A percentile compares a stretch with the other conserved stretches of the same genome.
Evolutionary conservation across 2,113 vertebrate species (phyloP).

Genomic region (Tachycineta bicolor): DNA sequence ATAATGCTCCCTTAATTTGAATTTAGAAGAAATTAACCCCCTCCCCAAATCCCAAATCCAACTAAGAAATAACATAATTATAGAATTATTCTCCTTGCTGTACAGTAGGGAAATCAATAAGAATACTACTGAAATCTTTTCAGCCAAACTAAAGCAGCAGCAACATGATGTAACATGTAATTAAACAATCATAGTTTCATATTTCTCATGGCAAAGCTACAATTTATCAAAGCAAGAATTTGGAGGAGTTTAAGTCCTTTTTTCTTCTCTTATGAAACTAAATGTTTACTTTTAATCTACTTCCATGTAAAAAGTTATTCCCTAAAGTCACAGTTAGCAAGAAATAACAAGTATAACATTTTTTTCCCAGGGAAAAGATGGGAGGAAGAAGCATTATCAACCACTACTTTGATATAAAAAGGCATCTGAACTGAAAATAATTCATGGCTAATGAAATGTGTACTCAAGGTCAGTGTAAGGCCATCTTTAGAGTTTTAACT

Average conservation of each 20-base stretch:
- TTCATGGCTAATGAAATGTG: slow-evolving; percentile 31
- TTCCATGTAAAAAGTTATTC: not conserved
- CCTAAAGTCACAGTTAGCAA: not conserved
- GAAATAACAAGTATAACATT: not conserved
- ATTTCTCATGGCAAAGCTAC: not conserved
- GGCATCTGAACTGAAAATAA: slow-evolving; percentile 25
- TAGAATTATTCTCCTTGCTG: not conserved
- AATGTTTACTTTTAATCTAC: not conserved
- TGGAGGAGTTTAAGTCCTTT: not conserved
- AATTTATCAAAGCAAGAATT: not conserved
- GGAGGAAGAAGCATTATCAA: not conserved
- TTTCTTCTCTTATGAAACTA: not conserved
- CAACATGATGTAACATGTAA: not conserved
- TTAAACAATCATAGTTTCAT: not conserved
- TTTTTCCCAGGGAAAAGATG: not conserved
- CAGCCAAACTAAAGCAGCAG: not conserved
- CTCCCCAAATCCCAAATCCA: not conserved
- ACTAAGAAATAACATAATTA: not conserved
- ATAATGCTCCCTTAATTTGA: not conserved
- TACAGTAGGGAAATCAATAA: not conserved
- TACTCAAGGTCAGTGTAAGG: slow-evolving; percentile 37
- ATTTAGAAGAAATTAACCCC: not conserved
- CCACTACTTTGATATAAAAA: slow-evolving; percentile 39
- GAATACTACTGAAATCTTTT: not conserved
- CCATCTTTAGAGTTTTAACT: not conserved